phyloP scores from a whole-genome alignment of 2,113 vertebrate species.

The Tenebrosternarchus preto region DNA sequence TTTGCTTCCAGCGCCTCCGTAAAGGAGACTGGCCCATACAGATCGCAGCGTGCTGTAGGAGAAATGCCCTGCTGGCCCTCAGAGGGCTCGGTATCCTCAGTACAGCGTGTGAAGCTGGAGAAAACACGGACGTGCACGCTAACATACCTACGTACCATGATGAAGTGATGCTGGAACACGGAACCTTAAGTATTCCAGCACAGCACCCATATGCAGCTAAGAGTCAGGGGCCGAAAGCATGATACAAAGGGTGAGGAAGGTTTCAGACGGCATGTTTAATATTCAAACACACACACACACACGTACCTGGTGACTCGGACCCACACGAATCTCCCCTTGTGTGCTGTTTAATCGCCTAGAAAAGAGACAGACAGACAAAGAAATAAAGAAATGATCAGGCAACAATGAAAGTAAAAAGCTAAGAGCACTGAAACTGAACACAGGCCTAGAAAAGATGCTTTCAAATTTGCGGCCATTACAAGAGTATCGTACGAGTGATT shows the following conservation, averaged over 20 bases:
- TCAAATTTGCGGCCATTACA: not conserved
- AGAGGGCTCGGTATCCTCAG: not conserved
- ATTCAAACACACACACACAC: constrained; percentile 3
- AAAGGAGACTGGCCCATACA: not conserved
- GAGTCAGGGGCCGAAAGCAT: not conserved
- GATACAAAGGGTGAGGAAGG: not conserved
- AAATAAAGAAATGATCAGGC: constrained; percentile 28
- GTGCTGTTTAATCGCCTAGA: constrained; percentile 97
- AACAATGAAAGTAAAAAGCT: constrained; percentile 1
- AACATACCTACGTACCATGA: too few relatives aligned
- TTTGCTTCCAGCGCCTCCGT: not conserved
- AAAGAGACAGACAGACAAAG: constrained; percentile 59
- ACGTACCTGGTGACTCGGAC: constrained; percentile 97
- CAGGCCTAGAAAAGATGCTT: not conserved
- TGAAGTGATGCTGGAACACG: not conserved
- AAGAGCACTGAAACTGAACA: not conserved
- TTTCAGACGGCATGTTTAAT: constrained; percentile 25
- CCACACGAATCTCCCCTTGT: constrained; percentile 97
- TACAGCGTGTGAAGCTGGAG: not conserved
- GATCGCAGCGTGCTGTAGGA: constrained; percentile 1
- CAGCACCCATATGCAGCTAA: not conserved
- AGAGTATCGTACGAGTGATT: not conserved
- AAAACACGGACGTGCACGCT: not conserved
- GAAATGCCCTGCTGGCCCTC: constrained; percentile 13
- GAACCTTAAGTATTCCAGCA: not conserved